A percentile compares a stretch with the other conserved stretches of the same genome.
These are phyloP conservation scores for Sus cebifrons DNA, from an alignment of 2,797 vertebrate genomes.

Conservation along the genomic window DNA sequence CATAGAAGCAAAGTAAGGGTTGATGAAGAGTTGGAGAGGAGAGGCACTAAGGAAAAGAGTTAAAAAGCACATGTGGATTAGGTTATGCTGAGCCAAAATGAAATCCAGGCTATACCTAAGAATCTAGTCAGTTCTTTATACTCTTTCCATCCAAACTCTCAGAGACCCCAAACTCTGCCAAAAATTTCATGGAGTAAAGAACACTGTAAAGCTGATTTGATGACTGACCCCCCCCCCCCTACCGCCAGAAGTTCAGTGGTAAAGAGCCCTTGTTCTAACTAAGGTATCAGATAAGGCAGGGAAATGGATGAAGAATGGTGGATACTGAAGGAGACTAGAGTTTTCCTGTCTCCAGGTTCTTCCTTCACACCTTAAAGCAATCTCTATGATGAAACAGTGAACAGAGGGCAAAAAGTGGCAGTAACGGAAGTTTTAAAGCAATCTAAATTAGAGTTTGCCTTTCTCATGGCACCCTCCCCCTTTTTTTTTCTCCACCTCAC, in stretches of 20 bases:
- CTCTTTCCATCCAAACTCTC: not conserved
- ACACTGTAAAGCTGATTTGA: not conserved
- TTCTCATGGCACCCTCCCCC: fast-evolving
- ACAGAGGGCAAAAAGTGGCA: not conserved
- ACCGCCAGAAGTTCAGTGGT: not conserved
- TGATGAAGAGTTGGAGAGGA: not conserved
- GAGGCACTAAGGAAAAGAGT: not conserved
- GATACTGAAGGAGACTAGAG: not conserved
- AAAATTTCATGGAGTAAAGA: not conserved
- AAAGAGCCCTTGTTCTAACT: not conserved
- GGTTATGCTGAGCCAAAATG: not conserved
- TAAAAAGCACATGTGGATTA: not conserved
- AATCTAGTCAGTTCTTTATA: not conserved
- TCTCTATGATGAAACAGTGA: not conserved
- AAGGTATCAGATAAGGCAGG: not conserved
- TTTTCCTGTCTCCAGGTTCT: not conserved
- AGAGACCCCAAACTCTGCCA: not conserved
- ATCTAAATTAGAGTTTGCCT: not conserved
- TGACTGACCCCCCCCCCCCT: not conserved
- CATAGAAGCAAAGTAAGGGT: not conserved
- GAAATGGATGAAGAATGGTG: not conserved
- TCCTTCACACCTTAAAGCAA: not conserved
- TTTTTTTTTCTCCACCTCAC: not conserved
- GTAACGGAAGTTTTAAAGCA: not conserved
- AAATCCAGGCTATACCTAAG: not conserved